Conservation (phyloP, 1,140 invertebrate species). For the Drosophila kanapiae region DNA sequence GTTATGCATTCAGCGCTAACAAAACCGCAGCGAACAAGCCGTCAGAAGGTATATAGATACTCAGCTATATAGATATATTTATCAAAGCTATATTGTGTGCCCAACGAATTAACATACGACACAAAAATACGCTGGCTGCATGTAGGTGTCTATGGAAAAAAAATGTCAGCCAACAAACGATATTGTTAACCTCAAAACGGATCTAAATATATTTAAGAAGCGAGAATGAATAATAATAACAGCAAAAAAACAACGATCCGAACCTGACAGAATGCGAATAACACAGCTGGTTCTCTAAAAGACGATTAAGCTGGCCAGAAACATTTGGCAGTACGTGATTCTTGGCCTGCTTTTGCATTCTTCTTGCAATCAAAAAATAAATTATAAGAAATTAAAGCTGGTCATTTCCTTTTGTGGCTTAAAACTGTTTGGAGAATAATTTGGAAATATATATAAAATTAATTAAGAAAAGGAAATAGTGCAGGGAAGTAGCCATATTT, state of each 20-base stretch:
- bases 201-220: slow-evolving; percentile 21
- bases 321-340: slow-evolving; percentile 20
- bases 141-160: slow-evolving; percentile 29
- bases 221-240: slow-evolving; percentile 23
- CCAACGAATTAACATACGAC: slow-evolving; percentile 70
- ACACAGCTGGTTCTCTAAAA: slow-evolving; percentile 25
- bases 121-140: slow-evolving; percentile 36
- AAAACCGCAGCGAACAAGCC: slow-evolving; percentile 23
- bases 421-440: background rate
- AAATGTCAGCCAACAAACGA: slow-evolving; percentile 51
- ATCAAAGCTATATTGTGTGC: slow-evolving; percentile 39
- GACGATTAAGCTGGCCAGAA: background rate
- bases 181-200: slow-evolving; percentile 65
- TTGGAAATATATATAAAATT: background rate
- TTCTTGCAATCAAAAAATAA: background rate
- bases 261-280: slow-evolving; percentile 25
- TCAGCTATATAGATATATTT: background rate
- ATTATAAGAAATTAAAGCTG: background rate
- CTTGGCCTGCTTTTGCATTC: background rate
- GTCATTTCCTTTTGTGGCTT: background rate
- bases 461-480: background rate
- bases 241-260: slow-evolving; percentile 7
- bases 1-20: slow-evolving; percentile 40
- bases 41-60: background rate
- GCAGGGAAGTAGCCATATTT: background rate